Conservation (phyloP, 2,797 vertebrate species). For the Gambusia yucatana region DNA sequence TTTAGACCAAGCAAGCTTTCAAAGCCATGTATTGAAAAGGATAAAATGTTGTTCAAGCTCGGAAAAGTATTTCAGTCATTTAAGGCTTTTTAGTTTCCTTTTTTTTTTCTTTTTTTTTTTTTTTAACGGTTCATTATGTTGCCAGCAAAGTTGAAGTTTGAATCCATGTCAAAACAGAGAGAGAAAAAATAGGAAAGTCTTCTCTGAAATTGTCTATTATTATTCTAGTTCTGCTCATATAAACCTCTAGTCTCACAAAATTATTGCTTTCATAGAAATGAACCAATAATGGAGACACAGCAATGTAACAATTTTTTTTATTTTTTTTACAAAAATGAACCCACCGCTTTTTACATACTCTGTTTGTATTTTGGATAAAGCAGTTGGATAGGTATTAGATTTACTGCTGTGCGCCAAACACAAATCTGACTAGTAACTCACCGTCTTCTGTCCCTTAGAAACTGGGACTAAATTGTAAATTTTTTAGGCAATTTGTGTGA, state of each 20-base stretch:
- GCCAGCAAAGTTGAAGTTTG: neutral
- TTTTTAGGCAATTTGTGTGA: neutral
- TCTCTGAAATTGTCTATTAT: neutral
- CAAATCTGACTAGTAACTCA: neutral
- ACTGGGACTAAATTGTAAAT: neutral
- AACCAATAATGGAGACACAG: neutral
- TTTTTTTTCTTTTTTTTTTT: no score
- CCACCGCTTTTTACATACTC: neutral
- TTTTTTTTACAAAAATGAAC: neutral
- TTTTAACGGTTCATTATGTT: no score
- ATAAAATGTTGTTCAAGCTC: neutral
- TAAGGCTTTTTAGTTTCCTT: neutral
- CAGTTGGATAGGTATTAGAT: neutral
- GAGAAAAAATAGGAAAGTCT: neutral
- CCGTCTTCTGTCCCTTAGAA: neutral
- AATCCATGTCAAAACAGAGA: neutral
- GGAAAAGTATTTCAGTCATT: neutral
- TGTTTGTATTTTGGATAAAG: neutral
- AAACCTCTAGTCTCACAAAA: neutral
- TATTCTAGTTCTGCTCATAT: neutral
- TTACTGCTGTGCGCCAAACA: neutral
- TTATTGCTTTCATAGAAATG: neutral
- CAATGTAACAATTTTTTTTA: no score
- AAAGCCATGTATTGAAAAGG: neutral
- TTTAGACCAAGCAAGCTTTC: neutral